Evolutionary conservation across 1,140 invertebrate species (phyloP).

Genomic region (Onthophagus taurus): DNA sequence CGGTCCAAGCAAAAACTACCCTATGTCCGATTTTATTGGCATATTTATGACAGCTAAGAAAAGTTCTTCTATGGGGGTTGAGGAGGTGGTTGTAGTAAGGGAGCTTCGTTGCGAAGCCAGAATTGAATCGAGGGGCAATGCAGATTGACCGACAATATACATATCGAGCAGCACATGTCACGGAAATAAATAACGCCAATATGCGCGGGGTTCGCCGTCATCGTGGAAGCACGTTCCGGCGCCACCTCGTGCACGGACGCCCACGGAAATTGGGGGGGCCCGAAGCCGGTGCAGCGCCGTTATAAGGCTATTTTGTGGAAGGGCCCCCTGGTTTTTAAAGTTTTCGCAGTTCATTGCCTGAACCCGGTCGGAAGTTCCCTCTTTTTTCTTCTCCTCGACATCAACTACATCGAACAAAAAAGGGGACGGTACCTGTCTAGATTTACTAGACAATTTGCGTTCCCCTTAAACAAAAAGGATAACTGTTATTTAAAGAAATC

Average conservation of each 20-base stretch:
- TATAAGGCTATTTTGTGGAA: conserved; percentile 12
- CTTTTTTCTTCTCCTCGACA: no score
- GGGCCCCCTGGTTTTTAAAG: no score
- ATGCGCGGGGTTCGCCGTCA: conserved; percentile 25
- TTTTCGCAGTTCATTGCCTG: conserved; percentile 8
- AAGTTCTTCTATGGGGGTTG: not conserved
- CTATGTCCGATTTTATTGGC: conserved; percentile 23
- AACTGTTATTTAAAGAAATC: no score
- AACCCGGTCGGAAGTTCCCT: no score
- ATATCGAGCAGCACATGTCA: conserved; percentile 37
- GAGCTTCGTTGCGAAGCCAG: not conserved
- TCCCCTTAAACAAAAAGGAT: no score
- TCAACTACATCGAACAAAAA: no score
- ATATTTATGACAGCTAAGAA: conserved; percentile 33
- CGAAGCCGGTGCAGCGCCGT: conserved; percentile 2
- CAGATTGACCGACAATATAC: conserved; percentile 36
- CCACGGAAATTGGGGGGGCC: conserved; percentile 3
- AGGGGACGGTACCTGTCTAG: no score
- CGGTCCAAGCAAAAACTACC: conserved; percentile 18
- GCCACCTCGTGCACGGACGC: conserved; percentile 19
- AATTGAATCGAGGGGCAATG: conserved; percentile 27
- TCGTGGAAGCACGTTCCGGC: conserved; percentile 25
- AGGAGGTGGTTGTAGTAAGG: not conserved
- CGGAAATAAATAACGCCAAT: conserved; percentile 36
- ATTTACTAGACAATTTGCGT: no score